These are phyloP conservation scores for Dissostichus mawsoni DNA, from an alignment of 2,113 vertebrate genomes.

Conservation along the genomic window DNA sequence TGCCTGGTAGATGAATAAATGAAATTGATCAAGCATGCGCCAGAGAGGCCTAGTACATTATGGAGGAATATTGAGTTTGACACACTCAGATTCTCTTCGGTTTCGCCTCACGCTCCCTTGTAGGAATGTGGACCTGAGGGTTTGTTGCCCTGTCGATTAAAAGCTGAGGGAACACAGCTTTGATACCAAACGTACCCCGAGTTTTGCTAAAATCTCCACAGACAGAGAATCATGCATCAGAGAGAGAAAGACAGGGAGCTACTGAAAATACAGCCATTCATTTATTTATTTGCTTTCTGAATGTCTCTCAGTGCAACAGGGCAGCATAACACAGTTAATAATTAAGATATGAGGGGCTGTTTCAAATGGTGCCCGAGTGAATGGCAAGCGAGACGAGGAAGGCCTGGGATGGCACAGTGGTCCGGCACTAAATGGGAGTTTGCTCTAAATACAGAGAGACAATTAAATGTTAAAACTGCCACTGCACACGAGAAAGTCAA, in stretches of 20 bases:
- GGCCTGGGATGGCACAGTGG: slow-evolving; percentile 69
- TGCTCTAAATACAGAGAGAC: slow-evolving; percentile 86
- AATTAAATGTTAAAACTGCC: slow-evolving; percentile 88
- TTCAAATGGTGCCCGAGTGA: slow-evolving; percentile 79
- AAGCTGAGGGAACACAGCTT: slow-evolving; percentile 79
- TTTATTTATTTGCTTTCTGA: slow-evolving; percentile 84
- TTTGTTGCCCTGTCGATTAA: slow-evolving; percentile 79
- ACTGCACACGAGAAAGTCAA: slow-evolving; percentile 87
- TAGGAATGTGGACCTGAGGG: slow-evolving; percentile 77
- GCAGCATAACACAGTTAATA: slow-evolving; percentile 82
- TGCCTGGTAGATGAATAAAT: slow-evolving; percentile 80
- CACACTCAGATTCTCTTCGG: slow-evolving; percentile 78
- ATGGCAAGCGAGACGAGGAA: slow-evolving; percentile 55
- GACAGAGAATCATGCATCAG: slow-evolving; percentile 74
- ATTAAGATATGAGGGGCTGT: slow-evolving; percentile 78
- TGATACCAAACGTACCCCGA: slow-evolving; percentile 80
- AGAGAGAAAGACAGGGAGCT: slow-evolving; percentile 65
- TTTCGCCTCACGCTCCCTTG: slow-evolving; percentile 77
- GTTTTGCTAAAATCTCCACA: slow-evolving; percentile 74
- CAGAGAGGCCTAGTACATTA: slow-evolving; percentile 80
- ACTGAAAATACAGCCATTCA: slow-evolving; percentile 77
- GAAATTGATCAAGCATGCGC: slow-evolving; percentile 82
- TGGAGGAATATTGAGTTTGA: slow-evolving; percentile 84
- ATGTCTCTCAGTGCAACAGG: slow-evolving; percentile 76
- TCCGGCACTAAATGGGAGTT: slow-evolving; percentile 80